Evolutionary conservation across 2,888 invertebrate species (phyloP).

Genomic region (Cataglyphis altisquamis): DNA sequence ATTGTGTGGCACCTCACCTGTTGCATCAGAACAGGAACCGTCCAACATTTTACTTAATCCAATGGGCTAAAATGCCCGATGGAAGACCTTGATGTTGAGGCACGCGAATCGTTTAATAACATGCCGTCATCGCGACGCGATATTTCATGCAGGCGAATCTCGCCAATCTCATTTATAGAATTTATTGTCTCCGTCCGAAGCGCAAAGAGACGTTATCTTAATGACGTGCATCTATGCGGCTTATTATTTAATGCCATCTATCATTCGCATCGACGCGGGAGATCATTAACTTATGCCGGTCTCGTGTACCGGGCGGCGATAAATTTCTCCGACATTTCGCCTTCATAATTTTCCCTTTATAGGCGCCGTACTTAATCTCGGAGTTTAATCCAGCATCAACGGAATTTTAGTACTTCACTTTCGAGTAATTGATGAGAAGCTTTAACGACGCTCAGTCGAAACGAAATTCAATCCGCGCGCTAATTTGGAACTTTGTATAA

Average conservation of each 20-base stretch:
- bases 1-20: slow-evolving; percentile 79
- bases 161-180: slow-evolving; percentile 60
- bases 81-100: slow-evolving; percentile 70
- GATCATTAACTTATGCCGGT: slow-evolving; percentile 56
- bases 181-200: slow-evolving; percentile 44
- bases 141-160: slow-evolving; percentile 60
- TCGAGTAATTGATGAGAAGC: slow-evolving; percentile 56
- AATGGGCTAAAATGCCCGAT: slow-evolving; percentile 70
- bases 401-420: slow-evolving; percentile 55
- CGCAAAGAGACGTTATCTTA: slow-evolving; percentile 22
- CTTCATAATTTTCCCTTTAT: slow-evolving; percentile 56
- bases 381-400: slow-evolving; percentile 56
- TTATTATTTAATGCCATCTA: slow-evolving; percentile 54
- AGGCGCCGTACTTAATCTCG: slow-evolving; percentile 54
- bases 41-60: slow-evolving; percentile 77
- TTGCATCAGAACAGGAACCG: slow-evolving; percentile 77
- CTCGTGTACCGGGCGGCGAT: slow-evolving; percentile 49
- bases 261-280: slow-evolving; percentile 52
- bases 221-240: slow-evolving; percentile 38
- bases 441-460: slow-evolving; percentile 43
- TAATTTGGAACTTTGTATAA: slow-evolving; percentile 20
- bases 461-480: slow-evolving; percentile 42
- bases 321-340: slow-evolving; percentile 57
- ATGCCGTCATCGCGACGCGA: slow-evolving; percentile 61
- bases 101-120: slow-evolving; percentile 72